Evolutionary conservation across 2,797 vertebrate genomes (phyloP).

Genomic region (Pangasius macronema): DNA sequence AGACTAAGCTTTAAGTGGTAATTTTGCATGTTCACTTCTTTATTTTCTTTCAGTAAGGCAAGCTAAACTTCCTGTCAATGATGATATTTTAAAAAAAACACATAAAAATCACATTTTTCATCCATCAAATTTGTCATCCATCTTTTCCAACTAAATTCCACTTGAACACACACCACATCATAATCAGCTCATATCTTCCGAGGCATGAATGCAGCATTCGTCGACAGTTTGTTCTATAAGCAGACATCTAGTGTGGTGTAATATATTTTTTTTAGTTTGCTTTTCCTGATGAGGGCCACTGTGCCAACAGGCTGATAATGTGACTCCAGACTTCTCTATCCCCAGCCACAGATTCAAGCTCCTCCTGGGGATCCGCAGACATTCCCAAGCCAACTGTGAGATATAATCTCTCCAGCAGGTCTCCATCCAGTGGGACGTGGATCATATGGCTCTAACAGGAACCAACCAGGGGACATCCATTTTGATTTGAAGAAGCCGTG

Average conservation of each 20-base stretch:
- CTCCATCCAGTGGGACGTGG: neutral
- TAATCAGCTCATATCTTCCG: neutral
- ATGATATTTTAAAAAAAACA: neutral
- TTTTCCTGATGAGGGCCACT: neutral
- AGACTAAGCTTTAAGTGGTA: neutral
- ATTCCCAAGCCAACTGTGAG: neutral
- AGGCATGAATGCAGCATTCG: neutral
- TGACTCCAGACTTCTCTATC: neutral
- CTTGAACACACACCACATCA: neutral
- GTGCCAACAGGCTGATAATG: neutral
- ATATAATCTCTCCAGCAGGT: neutral
- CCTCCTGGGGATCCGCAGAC: neutral
- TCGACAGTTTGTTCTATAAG: neutral
- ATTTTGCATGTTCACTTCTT: neutral
- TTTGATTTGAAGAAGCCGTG: neutral
- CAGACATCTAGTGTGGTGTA: neutral
- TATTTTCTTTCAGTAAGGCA: neutral
- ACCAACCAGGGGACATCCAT: neutral
- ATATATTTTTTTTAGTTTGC: neutral
- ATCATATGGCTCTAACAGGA: neutral
- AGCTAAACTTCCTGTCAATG: neutral
- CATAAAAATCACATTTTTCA: neutral
- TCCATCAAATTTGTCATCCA: neutral
- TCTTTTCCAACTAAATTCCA: neutral
- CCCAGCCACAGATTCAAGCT: neutral